Evolutionary conservation across 1,140 invertebrate species (phyloP).

Genomic region (Lordiphosa collinella): DNA sequence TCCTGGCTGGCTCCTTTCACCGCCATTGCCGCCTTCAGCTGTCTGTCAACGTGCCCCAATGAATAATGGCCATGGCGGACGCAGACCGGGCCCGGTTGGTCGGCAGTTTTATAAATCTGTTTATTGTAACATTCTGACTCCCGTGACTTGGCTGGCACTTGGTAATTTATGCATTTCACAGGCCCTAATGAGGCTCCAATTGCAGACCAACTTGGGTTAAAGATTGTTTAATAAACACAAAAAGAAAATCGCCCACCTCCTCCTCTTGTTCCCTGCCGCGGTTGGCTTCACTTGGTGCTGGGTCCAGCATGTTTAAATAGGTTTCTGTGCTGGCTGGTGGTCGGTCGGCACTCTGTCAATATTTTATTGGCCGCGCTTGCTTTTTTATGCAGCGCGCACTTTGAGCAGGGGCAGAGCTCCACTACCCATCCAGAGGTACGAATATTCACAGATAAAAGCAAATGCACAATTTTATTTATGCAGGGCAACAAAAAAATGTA

Average conservation of each 20-base stretch:
- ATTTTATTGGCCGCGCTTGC: slow-evolving; percentile 39
- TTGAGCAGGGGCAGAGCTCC: neutral
- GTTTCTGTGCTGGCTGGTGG: slow-evolving; percentile 19
- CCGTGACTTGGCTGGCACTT: slow-evolving; percentile 1
- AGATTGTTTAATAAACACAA: neutral
- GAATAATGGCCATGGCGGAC: slow-evolving; percentile 28
- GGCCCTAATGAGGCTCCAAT: slow-evolving; percentile 36
- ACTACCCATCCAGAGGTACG: slow-evolving; percentile 6
- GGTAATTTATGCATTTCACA: slow-evolving; percentile 30
- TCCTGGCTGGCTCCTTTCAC: neutral
- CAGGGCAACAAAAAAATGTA: slow-evolving; percentile 14
- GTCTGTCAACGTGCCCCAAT: slow-evolving; percentile 36
- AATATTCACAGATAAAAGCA: slow-evolving; percentile 18
- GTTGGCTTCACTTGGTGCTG: neutral
- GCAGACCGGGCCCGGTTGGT: slow-evolving; percentile 2
- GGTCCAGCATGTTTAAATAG: slow-evolving; percentile 30
- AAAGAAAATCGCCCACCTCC: neutral
- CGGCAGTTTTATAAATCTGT: slow-evolving; percentile 30
- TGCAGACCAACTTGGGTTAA: slow-evolving; percentile 4
- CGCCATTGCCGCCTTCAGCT: neutral
- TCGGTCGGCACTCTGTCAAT: slow-evolving; percentile 47
- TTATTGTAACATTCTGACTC: slow-evolving; percentile 31
- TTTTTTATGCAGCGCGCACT: too few species aligned
- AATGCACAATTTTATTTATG: slow-evolving; percentile 53
- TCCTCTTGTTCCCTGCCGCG: neutral